Percentiles rank a stretch among this genome's conserved stretches.
These are phyloP conservation scores for Crossaster papposus DNA, from an alignment of 53 echinoderm and acorn worm genomes.

Conservation along the genomic window DNA sequence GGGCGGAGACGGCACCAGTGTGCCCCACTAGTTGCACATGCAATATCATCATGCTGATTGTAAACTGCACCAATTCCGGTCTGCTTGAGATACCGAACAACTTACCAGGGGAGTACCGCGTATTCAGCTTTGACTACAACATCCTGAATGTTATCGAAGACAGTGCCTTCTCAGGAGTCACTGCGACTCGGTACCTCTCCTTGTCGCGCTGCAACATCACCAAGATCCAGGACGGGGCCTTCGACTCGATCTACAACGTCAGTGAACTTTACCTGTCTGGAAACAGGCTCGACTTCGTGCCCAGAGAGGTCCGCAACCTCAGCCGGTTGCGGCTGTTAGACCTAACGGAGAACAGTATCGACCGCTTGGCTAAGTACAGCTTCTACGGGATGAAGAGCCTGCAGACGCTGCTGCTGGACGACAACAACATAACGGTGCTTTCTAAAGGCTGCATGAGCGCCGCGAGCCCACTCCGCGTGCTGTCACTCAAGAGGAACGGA, in stretches of 20 bases:
- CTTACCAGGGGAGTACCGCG: conserved; percentile 36
- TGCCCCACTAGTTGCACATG: conserved; percentile 19
- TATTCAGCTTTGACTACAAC: conserved; percentile 53
- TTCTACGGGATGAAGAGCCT: conserved; percentile 37
- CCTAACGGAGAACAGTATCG: conserved; percentile 49
- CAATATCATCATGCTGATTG: conserved; percentile 22
- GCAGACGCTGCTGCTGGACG: conserved; percentile 41
- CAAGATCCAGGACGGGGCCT: conserved; percentile 53
- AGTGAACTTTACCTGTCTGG: conserved; percentile 32
- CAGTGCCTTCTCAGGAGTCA: conserved; percentile 6
- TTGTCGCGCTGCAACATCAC: conserved; percentile 54
- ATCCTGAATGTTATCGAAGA: conserved; percentile 15
- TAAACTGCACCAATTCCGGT: conserved; percentile 40
- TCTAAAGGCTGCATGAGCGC: conserved; percentile 55
- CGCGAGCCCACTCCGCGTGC: conserved; percentile 9
- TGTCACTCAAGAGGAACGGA: conserved; percentile 51
- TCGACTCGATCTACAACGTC: conserved; percentile 29
- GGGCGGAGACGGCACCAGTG: conserved; percentile 33
- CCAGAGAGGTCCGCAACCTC: conserved; percentile 43
- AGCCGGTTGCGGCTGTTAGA: conserved; percentile 47
- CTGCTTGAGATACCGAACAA: conserved; percentile 28
- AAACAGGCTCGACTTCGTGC: conserved; percentile 38
- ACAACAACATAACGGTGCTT: conserved; percentile 54
- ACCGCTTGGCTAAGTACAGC: conserved; percentile 47
- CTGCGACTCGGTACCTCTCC: conserved; percentile 23